Evolutionary conservation across 2,888 invertebrate species (phyloP).

Genomic region (Epinotia ramella): DNA sequence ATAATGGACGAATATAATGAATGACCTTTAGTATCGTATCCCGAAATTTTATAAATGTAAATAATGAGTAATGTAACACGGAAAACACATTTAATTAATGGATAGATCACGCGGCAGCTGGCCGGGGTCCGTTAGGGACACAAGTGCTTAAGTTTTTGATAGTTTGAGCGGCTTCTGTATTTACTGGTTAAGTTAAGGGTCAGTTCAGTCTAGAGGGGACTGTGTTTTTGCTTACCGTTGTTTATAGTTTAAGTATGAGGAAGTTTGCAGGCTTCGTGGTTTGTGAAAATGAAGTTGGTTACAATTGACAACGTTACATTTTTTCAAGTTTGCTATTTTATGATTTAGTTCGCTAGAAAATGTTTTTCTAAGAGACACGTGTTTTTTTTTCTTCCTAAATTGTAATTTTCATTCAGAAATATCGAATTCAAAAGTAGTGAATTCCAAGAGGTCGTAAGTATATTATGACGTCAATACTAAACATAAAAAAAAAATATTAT

Average conservation of each 20-base stretch:
- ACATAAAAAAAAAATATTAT: no score
- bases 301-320: background rate
- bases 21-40: conserved; percentile 7
- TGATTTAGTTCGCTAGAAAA: no score
- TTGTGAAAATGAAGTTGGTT: background rate
- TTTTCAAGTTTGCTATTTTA: no score
- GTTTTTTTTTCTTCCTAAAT: no score
- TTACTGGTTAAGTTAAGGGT: conserved; percentile 83
- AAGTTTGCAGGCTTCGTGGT: conserved; percentile 19
- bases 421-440: no score
- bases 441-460: no score
- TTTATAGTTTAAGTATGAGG: conserved; percentile 37
- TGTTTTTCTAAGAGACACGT: no score
- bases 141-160: conserved; percentile 82
- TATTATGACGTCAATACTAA: no score
- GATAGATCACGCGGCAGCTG: conserved; percentile 58
- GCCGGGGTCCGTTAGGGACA: conserved; percentile 68
- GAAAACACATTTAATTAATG: conserved; percentile 61
- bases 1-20: conserved; percentile 24
- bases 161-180: conserved; percentile 81
- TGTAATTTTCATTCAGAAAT: no score
- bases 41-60: conserved; percentile 29
- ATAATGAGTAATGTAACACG: conserved; percentile 49
- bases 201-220: conserved; percentile 70
- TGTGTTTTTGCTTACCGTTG: conserved; percentile 47